Evolutionary conservation across 2,888 invertebrate genomes (phyloP).

Genomic region (Pachymerium ferrugineum): DNA sequence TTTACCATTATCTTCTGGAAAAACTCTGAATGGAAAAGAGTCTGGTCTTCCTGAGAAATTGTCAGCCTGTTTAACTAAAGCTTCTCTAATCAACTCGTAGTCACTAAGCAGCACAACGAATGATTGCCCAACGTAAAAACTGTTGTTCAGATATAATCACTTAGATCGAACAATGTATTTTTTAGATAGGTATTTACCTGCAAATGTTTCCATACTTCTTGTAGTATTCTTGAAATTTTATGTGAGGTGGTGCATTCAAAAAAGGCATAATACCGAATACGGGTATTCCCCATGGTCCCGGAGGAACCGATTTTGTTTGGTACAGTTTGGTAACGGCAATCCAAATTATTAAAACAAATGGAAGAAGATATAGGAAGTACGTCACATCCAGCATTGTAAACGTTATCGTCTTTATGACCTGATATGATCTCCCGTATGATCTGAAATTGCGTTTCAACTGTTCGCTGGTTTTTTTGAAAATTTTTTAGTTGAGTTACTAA

Average conservation of each 20-base stretch:
- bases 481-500: too few species aligned
- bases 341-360: neutral
- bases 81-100: conserved; percentile 12
- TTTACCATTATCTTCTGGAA: conserved; percentile 25
- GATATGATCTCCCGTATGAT: too few species aligned
- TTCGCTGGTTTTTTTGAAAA: too few species aligned
- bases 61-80: conserved; percentile 24
- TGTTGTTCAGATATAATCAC: too few species aligned
- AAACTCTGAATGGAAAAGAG: conserved; percentile 5
- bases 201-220: conserved; percentile 31
- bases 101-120: conserved; percentile 19
- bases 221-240: conserved; percentile 23
- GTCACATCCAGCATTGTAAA: too few species aligned
- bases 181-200: conserved; percentile 6
- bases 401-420: too few species aligned
- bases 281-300: conserved; percentile 24
- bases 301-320: neutral
- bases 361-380: neutral
- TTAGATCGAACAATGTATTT: too few species aligned
- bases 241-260: conserved; percentile 5
- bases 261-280: conserved; percentile 11
- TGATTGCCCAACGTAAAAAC: conserved; percentile 17
- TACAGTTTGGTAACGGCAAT: too few species aligned
- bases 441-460: too few species aligned
- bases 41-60: conserved; percentile 23